Conservation (phyloP, 2,113 vertebrate genomes). For the Bostrychus sinensis region DNA sequence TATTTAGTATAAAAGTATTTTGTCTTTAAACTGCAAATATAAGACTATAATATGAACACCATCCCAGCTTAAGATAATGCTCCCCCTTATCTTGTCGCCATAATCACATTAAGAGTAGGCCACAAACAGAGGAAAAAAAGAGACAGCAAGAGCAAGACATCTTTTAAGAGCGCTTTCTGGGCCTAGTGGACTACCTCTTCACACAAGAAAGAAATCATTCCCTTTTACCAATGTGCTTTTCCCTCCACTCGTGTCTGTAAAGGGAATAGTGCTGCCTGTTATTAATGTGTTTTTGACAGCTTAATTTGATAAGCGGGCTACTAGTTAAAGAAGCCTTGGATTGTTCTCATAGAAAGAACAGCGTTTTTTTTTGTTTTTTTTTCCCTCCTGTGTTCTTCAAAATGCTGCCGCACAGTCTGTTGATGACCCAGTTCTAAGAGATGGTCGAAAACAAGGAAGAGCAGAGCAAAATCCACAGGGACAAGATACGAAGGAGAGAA, state of each 20-base stretch:
- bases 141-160: constrained; percentile 29
- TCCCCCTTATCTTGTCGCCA: constrained; percentile 21
- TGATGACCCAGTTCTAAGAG: constrained; percentile 83
- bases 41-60: constrained; percentile 5
- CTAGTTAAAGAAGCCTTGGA: constrained; percentile 75
- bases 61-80: constrained; percentile 38
- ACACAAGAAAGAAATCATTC: constrained; percentile 45
- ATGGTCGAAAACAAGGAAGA: constrained; percentile 81
- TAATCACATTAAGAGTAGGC: neutral
- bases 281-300: constrained; percentile 79
- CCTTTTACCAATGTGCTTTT: constrained; percentile 24
- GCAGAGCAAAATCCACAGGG: constrained; percentile 72
- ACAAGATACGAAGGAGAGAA: constrained; percentile 54
- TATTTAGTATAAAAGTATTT: neutral
- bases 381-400: constrained; percentile 72
- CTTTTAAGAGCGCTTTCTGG: constrained; percentile 54
- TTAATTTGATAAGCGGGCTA: constrained; percentile 80
- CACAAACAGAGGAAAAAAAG: neutral
- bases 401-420: constrained; percentile 76
- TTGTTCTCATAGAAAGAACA: constrained; percentile 69
- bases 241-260: constrained; percentile 33
- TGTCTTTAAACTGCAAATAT: neutral
- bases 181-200: constrained; percentile 60
- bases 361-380: constrained; percentile 12
- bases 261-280: constrained; percentile 69